These are phyloP conservation scores for Catocala fraxini DNA, from an alignment of 2,888 invertebrate genomes.

Conservation along the genomic window DNA sequence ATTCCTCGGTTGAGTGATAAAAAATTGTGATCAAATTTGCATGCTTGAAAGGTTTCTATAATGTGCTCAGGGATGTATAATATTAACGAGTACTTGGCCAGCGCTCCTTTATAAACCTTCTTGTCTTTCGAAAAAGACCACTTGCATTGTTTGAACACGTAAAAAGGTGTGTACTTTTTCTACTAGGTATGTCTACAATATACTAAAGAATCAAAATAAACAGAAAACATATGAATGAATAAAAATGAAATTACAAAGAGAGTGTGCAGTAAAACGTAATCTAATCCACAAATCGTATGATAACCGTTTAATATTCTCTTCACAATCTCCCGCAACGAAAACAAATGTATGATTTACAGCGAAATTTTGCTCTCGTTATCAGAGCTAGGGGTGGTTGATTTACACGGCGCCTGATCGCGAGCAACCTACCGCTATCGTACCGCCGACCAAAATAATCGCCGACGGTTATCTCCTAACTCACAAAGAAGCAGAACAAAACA, in stretches of 20 bases:
- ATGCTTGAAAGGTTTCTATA: too few species aligned
- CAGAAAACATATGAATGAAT: neutral
- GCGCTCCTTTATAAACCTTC: too few species aligned
- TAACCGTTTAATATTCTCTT: slow-evolving; percentile 62
- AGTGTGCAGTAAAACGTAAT: slow-evolving; percentile 31
- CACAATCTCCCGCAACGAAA: slow-evolving; percentile 65
- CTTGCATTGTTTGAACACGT: too few species aligned
- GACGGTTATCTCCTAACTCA: slow-evolving; percentile 61
- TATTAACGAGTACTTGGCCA: too few species aligned
- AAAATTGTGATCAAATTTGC: too few species aligned
- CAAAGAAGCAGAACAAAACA: slow-evolving; percentile 58
- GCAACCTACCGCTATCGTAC: slow-evolving; percentile 46
- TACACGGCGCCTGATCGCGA: slow-evolving; percentile 68
- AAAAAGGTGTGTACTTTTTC: too few species aligned
- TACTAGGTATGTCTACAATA: too few species aligned
- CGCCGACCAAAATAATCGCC: slow-evolving; percentile 62
- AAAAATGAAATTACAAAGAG: slow-evolving; percentile 11
- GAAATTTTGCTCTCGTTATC: slow-evolving; percentile 78
- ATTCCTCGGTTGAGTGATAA: too few species aligned
- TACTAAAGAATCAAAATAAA: too few species aligned
- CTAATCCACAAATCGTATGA: slow-evolving; percentile 53
- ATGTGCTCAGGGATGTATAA: too few species aligned
- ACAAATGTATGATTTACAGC: slow-evolving; percentile 83
- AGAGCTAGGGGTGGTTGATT: slow-evolving; percentile 77
- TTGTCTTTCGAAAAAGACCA: too few species aligned